Base-by-base conservation (phyloP, 1,140 invertebrate genomes). In the Orchestia grillus region DNA sequence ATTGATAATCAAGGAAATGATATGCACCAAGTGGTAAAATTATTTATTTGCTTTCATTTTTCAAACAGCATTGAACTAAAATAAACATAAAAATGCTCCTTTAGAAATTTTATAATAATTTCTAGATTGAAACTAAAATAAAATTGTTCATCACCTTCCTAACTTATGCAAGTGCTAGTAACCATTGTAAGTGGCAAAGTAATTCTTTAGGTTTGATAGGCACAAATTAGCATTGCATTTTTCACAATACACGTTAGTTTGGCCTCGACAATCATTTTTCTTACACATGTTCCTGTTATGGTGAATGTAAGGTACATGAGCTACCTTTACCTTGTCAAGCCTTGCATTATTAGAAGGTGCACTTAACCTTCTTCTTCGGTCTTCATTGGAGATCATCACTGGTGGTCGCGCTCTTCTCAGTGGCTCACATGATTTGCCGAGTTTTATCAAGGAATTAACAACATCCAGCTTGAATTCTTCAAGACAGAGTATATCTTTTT, bases 401-500 rank as follows among this genome's bases (percentile, higher is more conserved):
- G 92, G 6, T 45, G 92, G 44, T 45, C 43, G 92, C 92, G 44
- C 44, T 45, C 92, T 44, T 47, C 36, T 45, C 44, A 44, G 40
- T 45, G 92, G 19, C 19, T 94, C 41, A 44, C 92, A 45, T 45
- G 44, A 42, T 47, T 94, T 47, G 44, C 92, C 92, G 40, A n/a
- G 6, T 45, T 44, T 45, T 40, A 44, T 47, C 40, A 94, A 44
- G 40, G 43, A 40, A 47, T 4, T 45, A 94, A 44, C 92, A 45
- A 94, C 44, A 40, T 44, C 11, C 36, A 90, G 87, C 53, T 96
- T 96, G 87, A 96, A 90, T 90, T 42, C 41, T n/a, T 87, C 57
- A 62, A 96, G 87, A 6, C 41, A 41, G 23, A 96, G 95, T 90
- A 94, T 94, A 53, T 96, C 96, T 53, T 95, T 95, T 40, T 36